Evolutionary conservation across 2,888 invertebrate genomes (phyloP).

Genomic region (Cryptocephalus moraei): DNA sequence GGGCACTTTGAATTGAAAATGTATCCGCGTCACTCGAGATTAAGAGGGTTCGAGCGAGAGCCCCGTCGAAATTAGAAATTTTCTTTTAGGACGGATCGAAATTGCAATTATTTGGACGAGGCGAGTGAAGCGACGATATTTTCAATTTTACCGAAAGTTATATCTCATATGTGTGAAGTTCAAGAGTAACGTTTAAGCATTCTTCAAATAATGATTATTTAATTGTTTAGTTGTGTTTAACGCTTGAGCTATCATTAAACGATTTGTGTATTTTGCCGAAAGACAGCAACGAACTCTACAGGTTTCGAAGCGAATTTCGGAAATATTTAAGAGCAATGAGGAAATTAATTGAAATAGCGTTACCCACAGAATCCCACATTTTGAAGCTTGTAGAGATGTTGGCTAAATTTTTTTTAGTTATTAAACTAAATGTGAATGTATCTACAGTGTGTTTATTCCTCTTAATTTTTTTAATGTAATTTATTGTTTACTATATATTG

Average conservation of each 20-base stretch:
- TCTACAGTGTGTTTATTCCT: constrained; percentile 14
- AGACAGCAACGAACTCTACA: constrained; percentile 8
- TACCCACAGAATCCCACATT: neutral
- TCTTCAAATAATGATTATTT: constrained; percentile 19
- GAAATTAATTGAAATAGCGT: neutral
- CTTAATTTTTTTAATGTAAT: constrained; percentile 15
- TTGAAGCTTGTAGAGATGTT: constrained; percentile 7
- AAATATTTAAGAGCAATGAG: constrained; percentile 2
- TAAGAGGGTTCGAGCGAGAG: too few relatives aligned
- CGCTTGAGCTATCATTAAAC: constrained; percentile 16
- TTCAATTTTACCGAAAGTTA: constrained; percentile 13
- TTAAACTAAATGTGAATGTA: constrained; percentile 13
- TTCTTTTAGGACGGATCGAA: too few relatives aligned
- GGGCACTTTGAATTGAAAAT: constrained; percentile 17
- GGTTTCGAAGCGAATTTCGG: constrained; percentile 12
- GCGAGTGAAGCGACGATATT: constrained; percentile 10
- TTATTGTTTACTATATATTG: constrained; percentile 19
- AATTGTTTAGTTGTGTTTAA: constrained; percentile 17
- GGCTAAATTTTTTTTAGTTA: constrained; percentile 12
- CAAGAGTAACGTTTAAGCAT: constrained; percentile 21
- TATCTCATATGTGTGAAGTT: constrained; percentile 15
- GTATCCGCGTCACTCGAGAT: constrained; percentile 7
- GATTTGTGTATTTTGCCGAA: constrained; percentile 11
- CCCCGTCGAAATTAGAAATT: too few relatives aligned
- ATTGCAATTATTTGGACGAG: too few relatives aligned